Conservation (phyloP, 2,113 vertebrate genomes). For the Corvus cornix region DNA sequence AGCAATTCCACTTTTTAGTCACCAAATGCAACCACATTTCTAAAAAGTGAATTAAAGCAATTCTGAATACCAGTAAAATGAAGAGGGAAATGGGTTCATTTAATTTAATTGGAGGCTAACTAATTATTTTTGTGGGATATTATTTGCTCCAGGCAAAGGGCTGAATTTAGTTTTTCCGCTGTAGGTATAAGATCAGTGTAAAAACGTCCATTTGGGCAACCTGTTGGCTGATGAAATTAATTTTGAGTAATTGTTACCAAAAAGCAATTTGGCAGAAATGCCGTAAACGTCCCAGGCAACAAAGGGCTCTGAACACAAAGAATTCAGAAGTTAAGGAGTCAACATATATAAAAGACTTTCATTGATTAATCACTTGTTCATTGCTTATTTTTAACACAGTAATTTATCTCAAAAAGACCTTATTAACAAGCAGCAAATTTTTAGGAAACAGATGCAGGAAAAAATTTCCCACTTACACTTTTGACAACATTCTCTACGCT, state of each 20-base stretch:
- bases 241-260: not conserved
- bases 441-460: not conserved
- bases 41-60: not conserved
- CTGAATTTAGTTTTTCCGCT: not conserved
- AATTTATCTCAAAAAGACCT: not conserved
- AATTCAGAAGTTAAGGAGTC: not conserved
- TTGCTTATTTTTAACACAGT: not conserved
- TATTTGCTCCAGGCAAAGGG: not conserved
- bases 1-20: not conserved
- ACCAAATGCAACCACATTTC: not conserved
- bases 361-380: not conserved
- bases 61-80: not conserved
- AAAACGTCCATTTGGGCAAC: not conserved
- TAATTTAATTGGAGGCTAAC: not conserved
- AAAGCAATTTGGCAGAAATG: not conserved
- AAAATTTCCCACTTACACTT: not conserved
- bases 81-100: not conserved
- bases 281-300: not conserved
- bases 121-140: not conserved
- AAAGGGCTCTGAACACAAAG: not conserved
- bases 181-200: not conserved
- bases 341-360: not conserved
- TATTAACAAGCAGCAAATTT: not conserved
- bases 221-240: not conserved
- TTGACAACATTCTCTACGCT: not conserved